Percentiles rank a stretch among this genome's conserved stretches.
phyloP scores from a whole-genome alignment of 1,140 invertebrate genomes.

The Orchestia grillus region DNA sequence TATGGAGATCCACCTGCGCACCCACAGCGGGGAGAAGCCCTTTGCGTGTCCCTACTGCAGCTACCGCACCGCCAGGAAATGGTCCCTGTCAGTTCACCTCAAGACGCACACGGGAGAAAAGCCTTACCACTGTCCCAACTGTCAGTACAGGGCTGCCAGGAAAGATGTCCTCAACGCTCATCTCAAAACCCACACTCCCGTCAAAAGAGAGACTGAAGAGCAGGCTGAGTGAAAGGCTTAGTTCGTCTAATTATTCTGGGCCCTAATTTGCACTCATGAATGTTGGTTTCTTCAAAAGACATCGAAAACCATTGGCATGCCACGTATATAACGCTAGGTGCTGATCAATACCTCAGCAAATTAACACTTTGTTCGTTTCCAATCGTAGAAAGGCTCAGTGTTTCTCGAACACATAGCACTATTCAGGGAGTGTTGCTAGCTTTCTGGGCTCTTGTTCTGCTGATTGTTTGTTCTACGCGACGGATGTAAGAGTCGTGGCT shows the following conservation, averaged over 20 bases:
- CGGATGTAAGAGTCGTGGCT: too few species aligned
- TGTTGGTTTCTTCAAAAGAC: too few species aligned
- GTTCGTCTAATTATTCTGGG: neutral
- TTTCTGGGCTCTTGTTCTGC: neutral
- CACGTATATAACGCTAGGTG: neutral
- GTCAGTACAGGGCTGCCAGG: conserved; percentile 45
- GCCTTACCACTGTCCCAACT: conserved; percentile 57
- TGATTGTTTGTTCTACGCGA: too few species aligned
- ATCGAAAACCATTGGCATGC: neutral
- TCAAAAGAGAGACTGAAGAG: conserved; percentile 46
- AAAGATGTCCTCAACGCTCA: conserved; percentile 53
- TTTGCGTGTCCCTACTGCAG: conserved; percentile 50
- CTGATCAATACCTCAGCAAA: neutral
- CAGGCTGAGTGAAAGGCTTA: neutral
- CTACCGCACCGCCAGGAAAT: conserved; percentile 21
- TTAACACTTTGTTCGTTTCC: neutral
- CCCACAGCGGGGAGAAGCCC: conserved; percentile 57
- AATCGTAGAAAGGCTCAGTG: neutral
- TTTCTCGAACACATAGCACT: neutral
- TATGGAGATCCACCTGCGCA: conserved; percentile 42
- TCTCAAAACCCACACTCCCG: conserved; percentile 30
- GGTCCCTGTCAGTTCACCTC: conserved; percentile 25
- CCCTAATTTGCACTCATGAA: neutral
- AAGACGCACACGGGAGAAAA: conserved; percentile 59
- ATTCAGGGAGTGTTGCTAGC: neutral